These are phyloP conservation scores for Eupristina koningsbergeri DNA, from an alignment of 1,140 invertebrate genomes.

Conservation along the genomic window DNA sequence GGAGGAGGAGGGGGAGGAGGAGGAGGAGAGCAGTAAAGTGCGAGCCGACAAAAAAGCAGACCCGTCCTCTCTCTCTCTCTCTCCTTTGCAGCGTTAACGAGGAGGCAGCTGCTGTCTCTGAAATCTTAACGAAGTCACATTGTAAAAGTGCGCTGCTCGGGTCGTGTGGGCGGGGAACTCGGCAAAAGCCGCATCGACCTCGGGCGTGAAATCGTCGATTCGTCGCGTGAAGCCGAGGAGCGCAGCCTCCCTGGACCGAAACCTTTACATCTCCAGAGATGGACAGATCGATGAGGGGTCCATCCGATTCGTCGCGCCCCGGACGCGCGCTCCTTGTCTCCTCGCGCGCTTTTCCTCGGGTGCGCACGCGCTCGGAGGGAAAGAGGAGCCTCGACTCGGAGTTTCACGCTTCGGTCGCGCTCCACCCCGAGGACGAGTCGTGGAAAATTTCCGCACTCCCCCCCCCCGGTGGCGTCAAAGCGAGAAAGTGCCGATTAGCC, in stretches of 20 bases:
- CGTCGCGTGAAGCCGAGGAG: constrained; percentile 62
- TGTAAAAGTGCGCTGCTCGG: constrained; percentile 63
- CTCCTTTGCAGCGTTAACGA: background rate
- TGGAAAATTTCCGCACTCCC: constrained; percentile 52
- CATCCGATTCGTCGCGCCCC: constrained; percentile 15
- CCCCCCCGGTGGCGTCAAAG: background rate
- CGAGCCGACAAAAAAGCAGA: background rate
- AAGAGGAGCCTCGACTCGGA: background rate
- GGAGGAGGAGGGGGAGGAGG: background rate
- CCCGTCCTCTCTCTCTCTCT: background rate
- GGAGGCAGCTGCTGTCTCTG: constrained; percentile 61
- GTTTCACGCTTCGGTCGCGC: background rate
- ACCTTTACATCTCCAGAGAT: background rate
- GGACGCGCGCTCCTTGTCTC: background rate
- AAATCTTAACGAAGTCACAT: constrained; percentile 69
- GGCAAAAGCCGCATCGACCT: constrained; percentile 70
- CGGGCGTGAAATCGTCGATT: constrained; percentile 70
- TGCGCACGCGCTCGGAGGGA: no score
- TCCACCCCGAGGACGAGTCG: background rate
- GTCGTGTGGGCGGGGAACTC: constrained; percentile 69
- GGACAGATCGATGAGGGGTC: constrained; percentile 29
- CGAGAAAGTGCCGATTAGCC: constrained; percentile 48
- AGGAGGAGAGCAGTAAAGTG: background rate
- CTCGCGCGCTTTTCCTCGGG: background rate
- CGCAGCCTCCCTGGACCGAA: background rate